Percentiles rank a stretch among this genome's conserved stretches.
phyloP scores from a whole-genome alignment of 2,888 invertebrate species.

The Drosophila dives region DNA sequence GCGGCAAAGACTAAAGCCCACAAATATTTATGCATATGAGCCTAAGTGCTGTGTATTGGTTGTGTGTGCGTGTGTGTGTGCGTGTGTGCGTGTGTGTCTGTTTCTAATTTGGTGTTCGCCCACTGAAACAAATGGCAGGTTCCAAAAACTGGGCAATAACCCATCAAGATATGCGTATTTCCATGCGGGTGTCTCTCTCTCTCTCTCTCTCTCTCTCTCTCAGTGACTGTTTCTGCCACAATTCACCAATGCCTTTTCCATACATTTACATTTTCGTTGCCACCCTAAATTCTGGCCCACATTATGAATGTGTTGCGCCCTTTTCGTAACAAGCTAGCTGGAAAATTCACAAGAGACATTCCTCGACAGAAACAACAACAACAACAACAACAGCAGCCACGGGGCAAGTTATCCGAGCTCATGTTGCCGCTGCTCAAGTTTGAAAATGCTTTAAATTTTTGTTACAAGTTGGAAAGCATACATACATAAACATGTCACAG shows the following conservation, averaged over 20 bases:
- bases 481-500: neutral
- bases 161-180: constrained; percentile 70
- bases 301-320: constrained; percentile 55
- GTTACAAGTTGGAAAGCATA: constrained; percentile 23
- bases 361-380: constrained; percentile 43
- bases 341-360: constrained; percentile 69
- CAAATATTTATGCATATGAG: constrained; percentile 76
- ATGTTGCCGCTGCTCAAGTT: constrained; percentile 28
- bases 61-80: neutral
- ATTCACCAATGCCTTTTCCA: constrained; percentile 33
- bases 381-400: constrained; percentile 14
- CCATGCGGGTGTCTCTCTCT: constrained; percentile 54
- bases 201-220: neutral
- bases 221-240: constrained; percentile 14
- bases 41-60: neutral
- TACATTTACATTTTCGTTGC: constrained; percentile 47
- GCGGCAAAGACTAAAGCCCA: constrained; percentile 45
- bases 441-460: constrained; percentile 63
- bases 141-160: constrained; percentile 72
- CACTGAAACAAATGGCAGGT: constrained; percentile 40
- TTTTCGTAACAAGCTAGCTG: constrained; percentile 60
- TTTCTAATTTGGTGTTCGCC: constrained; percentile 55
- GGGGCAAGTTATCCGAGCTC: constrained; percentile 27
- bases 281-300: constrained; percentile 16
- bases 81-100: constrained; percentile 18